phyloP scores from a whole-genome alignment of 2,797 vertebrate genomes.

The Pitangus sulphuratus region DNA sequence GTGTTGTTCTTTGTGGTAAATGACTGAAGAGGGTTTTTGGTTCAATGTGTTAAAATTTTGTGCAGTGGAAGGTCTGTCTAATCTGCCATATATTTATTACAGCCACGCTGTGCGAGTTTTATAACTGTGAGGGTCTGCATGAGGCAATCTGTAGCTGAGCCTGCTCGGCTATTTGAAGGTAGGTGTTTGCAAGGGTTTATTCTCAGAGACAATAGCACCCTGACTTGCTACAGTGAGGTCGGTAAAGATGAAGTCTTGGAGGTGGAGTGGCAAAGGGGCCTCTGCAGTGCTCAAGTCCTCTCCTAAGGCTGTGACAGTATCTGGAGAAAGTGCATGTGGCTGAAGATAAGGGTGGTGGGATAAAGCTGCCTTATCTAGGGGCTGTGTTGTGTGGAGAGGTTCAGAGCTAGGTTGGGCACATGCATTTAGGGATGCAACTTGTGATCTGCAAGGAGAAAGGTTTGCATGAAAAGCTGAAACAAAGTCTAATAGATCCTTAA shows the following conservation, averaged over 20 bases:
- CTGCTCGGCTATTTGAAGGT: neutral
- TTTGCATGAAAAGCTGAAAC: neutral
- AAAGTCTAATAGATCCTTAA: neutral
- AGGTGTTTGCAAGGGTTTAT: neutral
- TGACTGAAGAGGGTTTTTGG: neutral
- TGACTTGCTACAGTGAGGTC: neutral
- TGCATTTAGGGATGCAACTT: neutral
- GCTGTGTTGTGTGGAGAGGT: neutral
- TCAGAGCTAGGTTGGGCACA: neutral
- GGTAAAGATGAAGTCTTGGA: accelerated
- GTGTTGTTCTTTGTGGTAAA: neutral
- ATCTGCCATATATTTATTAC: neutral
- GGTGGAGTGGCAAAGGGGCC: neutral
- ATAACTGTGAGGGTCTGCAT: neutral
- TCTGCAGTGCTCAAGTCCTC: neutral
- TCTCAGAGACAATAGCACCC: neutral
- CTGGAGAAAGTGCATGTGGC: accelerated
- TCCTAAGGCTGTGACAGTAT: neutral
- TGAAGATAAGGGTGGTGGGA: neutral
- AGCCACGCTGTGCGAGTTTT: neutral
- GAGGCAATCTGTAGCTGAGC: neutral
- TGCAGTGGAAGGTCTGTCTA: neutral
- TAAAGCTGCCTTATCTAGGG: accelerated
- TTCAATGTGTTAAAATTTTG: neutral
- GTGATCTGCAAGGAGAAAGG: neutral